Evolutionary conservation across 2,888 invertebrate genomes (phyloP).

Genomic region (Acleris emargana): DNA sequence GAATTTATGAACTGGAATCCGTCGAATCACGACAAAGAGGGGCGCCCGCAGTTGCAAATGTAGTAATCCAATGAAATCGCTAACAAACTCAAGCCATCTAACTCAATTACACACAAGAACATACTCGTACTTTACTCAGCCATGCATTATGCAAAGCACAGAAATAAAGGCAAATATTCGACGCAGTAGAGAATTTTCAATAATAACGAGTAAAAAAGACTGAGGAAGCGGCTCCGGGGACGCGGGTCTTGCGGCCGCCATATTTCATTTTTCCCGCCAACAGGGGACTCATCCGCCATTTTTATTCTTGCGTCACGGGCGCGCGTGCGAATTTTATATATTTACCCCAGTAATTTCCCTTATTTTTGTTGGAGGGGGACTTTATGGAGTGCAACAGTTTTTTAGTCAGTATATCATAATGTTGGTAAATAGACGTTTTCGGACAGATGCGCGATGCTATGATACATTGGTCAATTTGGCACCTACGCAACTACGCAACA

Average conservation of each 20-base stretch:
- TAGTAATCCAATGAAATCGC: neutral
- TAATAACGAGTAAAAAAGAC: conserved; percentile 42
- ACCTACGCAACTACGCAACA: conserved; percentile 16
- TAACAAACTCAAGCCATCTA: conserved; percentile 11
- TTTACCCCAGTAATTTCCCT: conserved; percentile 42
- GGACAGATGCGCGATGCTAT: conserved; percentile 20
- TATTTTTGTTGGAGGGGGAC: conserved; percentile 32
- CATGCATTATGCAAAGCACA: conserved; percentile 34
- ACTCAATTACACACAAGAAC: conserved; percentile 32
- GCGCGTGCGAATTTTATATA: conserved; percentile 52
- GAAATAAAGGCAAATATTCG: conserved; percentile 35
- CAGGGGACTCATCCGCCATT: conserved; percentile 61
- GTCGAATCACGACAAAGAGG: neutral
- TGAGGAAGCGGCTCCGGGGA: conserved; percentile 28
- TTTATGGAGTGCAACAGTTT: conserved; percentile 33
- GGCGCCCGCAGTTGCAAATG: neutral
- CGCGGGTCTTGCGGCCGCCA: conserved; percentile 57
- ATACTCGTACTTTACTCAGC: conserved; percentile 25
- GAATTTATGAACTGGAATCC: neutral
- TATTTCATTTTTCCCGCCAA: conserved; percentile 70
- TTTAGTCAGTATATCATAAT: conserved; percentile 25
- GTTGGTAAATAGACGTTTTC: conserved; percentile 31
- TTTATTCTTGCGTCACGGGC: conserved; percentile 57
- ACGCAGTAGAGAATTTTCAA: conserved; percentile 38
- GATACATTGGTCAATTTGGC: conserved; percentile 26